Base-by-base conservation (phyloP, 1,140 invertebrate species). In the Bemisia tabaci region DNA sequence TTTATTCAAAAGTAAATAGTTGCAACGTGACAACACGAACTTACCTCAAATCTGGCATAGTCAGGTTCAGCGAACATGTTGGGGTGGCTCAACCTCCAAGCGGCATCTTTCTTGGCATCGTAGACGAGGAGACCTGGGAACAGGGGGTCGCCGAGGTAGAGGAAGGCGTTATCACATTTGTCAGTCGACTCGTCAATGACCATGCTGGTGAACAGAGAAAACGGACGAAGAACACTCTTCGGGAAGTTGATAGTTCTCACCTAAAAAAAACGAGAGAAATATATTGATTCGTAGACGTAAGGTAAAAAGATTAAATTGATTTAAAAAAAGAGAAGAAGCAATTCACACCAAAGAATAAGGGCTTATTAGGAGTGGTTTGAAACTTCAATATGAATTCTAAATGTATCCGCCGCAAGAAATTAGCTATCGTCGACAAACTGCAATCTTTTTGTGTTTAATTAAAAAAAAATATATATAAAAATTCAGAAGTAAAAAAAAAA, bases 31-130 rank as follows among this genome's bases (percentile, higher is more conserved):
- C 48, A 59, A n/a, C n/a, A n/a, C n/a, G 59, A 26, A 59, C 70
- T 71, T 33, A 79, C 79, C 69, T 70, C 75, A 68, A 88, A 88
- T 68, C 83, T 84, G 0, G 84, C 82, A 61, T 85, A 83, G 74
- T 91, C 85, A 0, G 89, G 88, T 79, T 91, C 83, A 0, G 89
- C 89, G 73, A 87, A 88, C 88, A 92, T 91, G 26, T 85, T 83
- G 1, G 87, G 82, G 73, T 91, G 87, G 1, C 83, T 80, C 0
- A 89, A 76, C 62, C 90, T 79, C 89, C 90, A 91, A 21, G 88
- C 87, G 60, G 82, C 83, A 71, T 89, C 87, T 25, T 81, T 82
- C 1, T 79, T 75, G 21, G 82, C 83, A 71, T 92, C 88, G 68
- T 88, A 89, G 0, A 91, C 85, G 5, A 91, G 78, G 17, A 92